These are phyloP conservation scores for Strigamia transsilvanica DNA, from an alignment of 2,888 invertebrate species.

Conservation along the genomic window DNA sequence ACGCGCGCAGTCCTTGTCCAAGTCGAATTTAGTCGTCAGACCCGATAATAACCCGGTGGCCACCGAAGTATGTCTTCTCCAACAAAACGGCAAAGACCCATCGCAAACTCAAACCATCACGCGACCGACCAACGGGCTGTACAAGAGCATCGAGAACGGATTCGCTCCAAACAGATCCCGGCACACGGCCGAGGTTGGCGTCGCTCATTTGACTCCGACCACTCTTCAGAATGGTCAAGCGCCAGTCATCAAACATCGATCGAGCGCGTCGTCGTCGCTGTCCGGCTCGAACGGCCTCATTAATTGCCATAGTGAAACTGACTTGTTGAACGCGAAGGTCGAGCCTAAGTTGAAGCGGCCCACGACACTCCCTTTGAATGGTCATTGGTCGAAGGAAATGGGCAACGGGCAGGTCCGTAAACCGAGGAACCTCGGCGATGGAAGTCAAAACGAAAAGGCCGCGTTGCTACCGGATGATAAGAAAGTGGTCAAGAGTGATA, in stretches of 20 bases:
- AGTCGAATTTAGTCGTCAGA: conserved; percentile 50
- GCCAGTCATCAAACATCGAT: conserved; percentile 54
- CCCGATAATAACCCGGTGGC: conserved; percentile 53
- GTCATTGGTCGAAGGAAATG: conserved; percentile 54
- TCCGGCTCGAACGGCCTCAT: conserved; percentile 32
- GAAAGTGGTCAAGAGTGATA: not conserved
- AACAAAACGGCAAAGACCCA: conserved; percentile 45
- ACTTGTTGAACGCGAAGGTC: not conserved
- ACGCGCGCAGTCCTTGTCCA: not conserved
- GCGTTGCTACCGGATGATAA: not conserved
- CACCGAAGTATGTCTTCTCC: conserved; percentile 54
- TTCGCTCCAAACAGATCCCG: conserved; percentile 49
- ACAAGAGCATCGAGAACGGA: conserved; percentile 53
- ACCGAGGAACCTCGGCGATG: conserved; percentile 26
- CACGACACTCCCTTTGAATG: conserved; percentile 54
- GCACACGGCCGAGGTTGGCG: conserved; percentile 55
- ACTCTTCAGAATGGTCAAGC: conserved; percentile 55
- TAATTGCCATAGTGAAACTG: conserved; percentile 39
- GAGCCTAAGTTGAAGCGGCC: conserved; percentile 54
- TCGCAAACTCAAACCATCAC: not conserved
- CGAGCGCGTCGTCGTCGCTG: not conserved
- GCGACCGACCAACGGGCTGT: not conserved
- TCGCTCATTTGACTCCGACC: conserved; percentile 53
- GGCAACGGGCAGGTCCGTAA: conserved; percentile 55
- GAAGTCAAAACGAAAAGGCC: not conserved